phyloP scores from a whole-genome alignment of 1,140 invertebrate genomes.

The Seison nebaliae region DNA sequence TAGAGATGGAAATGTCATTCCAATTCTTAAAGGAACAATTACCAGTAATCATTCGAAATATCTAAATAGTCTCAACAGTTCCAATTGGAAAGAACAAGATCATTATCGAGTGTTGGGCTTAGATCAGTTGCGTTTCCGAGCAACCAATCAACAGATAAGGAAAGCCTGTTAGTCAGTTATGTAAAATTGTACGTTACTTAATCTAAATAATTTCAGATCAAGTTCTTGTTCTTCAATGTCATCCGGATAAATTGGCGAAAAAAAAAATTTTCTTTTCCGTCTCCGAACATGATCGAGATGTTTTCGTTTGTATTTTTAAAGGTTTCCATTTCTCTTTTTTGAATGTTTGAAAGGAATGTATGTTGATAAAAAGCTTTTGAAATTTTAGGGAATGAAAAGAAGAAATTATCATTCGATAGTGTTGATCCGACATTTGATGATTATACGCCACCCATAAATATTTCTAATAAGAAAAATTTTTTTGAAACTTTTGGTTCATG shows the following conservation, averaged over 20 bases:
- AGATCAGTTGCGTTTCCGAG: constrained; percentile 44
- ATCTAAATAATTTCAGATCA: constrained; percentile 33
- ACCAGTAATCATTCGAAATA: too few species aligned
- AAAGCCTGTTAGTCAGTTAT: constrained; percentile 50
- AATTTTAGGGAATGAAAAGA: constrained; percentile 49
- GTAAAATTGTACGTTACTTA: constrained; percentile 2
- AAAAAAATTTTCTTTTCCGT: too few species aligned
- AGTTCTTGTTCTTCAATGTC: constrained; percentile 65
- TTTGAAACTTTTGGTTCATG: constrained; percentile 49
- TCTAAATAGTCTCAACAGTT: background rate
- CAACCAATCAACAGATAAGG: constrained; percentile 67
- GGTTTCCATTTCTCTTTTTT: too few species aligned
- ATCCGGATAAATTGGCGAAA: constrained; percentile 77
- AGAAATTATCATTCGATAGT: constrained; percentile 68
- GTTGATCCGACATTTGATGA: constrained; percentile 82
- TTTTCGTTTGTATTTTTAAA: constrained; percentile 96
- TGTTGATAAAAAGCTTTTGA: constrained; percentile 60
- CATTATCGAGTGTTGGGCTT: constrained; percentile 78
- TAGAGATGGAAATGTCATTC: background rate
- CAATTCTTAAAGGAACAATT: background rate
- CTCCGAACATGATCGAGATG: constrained; percentile 41
- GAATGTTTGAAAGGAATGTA: too few species aligned
- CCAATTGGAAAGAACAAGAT: constrained; percentile 44
- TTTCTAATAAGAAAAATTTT: constrained; percentile 49
- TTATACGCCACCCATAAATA: constrained; percentile 43